phyloP scores from a whole-genome alignment of 2,888 invertebrate genomes.

The Conomelus anceps region DNA sequence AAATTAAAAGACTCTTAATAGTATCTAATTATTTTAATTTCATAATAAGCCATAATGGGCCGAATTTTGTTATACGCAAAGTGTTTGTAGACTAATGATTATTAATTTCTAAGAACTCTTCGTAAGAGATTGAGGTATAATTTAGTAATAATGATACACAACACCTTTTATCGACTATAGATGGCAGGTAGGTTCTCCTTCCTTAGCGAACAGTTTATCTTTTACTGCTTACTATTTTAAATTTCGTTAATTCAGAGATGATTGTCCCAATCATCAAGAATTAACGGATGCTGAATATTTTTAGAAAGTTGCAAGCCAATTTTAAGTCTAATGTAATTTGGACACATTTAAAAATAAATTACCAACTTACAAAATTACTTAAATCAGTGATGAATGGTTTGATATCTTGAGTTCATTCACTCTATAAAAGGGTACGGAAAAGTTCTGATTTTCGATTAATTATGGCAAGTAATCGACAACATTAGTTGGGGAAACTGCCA shows the following conservation, averaged over 20 bases:
- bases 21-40: background rate
- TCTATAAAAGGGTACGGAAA: background rate
- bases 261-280: background rate
- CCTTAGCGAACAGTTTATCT: background rate
- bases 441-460: background rate
- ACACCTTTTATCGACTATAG: background rate
- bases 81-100: background rate
- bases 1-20: background rate
- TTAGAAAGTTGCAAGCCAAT: background rate
- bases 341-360: background rate
- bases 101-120: background rate
- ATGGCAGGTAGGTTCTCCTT: background rate
- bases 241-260: background rate
- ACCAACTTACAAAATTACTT: background rate
- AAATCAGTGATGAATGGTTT: background rate
- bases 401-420: background rate
- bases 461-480: background rate
- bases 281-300: background rate
- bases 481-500: no score
- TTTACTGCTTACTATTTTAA: background rate
- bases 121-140: background rate
- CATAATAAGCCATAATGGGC: background rate
- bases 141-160: background rate
- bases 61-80: background rate
- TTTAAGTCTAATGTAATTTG: background rate